A percentile compares a stretch with the other conserved stretches of the same genome.
These are phyloP conservation scores for Sialia sialis DNA, from an alignment of 2,113 vertebrate species.

Conservation along the genomic window DNA sequence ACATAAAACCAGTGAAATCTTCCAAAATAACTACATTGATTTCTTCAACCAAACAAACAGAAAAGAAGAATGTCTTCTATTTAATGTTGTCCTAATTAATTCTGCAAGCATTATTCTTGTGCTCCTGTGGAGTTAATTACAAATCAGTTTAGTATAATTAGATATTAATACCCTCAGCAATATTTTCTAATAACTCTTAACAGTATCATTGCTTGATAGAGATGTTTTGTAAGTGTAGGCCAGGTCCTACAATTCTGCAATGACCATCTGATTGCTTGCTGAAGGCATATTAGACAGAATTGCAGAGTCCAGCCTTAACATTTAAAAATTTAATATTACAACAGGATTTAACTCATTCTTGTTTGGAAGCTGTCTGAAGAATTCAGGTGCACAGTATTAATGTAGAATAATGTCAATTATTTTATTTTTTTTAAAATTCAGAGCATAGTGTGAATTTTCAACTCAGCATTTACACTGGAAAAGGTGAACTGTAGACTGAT, in stretches of 20 bases:
- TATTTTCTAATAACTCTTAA: constrained; percentile 72
- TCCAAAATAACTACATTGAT: constrained; percentile 6
- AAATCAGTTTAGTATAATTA: constrained; percentile 74
- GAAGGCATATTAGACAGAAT: not conserved
- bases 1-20: not conserved
- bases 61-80: constrained; percentile 19
- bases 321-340: not conserved
- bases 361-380: not conserved
- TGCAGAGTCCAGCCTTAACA: not conserved
- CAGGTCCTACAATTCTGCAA: not conserved
- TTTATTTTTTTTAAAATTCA: not conserved
- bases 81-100: constrained; percentile 66
- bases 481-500: not conserved
- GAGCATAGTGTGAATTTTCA: not conserved
- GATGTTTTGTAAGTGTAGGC: constrained; percentile 37
- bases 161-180: constrained; percentile 70
- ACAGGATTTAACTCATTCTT: not conserved
- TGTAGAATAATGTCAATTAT: not conserved
- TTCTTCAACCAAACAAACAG: constrained; percentile 53
- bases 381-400: not conserved
- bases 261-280: not conserved
- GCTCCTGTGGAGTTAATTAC: constrained; percentile 67
- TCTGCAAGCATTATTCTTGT: constrained; percentile 56
- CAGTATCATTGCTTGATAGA: constrained; percentile 30
- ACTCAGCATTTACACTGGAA: not conserved